These are phyloP conservation scores for Sceliomorpha sp. DNA, from an alignment of 2,888 invertebrate genomes.

Conservation along the genomic window DNA sequence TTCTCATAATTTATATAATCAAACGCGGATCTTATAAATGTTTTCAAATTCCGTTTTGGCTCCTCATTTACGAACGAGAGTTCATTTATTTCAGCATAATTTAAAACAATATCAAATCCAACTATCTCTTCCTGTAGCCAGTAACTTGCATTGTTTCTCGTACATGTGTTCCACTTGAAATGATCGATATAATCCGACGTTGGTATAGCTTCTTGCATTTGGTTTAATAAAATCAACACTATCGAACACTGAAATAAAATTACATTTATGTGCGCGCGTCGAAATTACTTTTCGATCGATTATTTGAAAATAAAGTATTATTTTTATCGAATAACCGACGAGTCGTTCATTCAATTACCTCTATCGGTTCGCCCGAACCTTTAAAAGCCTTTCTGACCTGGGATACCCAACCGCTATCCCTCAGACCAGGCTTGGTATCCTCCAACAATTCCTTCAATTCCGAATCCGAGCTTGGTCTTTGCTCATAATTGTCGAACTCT, in stretches of 20 bases:
- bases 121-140: constrained; percentile 73
- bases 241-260: constrained; percentile 63
- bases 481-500: constrained; percentile 26
- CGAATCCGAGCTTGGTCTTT: constrained; percentile 51
- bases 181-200: constrained; percentile 72
- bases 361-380: constrained; percentile 63
- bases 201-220: constrained; percentile 76
- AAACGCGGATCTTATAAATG: constrained; percentile 68
- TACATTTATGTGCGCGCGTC: background rate
- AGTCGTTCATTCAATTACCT: no score
- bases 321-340: no score
- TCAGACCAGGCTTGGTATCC: constrained; percentile 67
- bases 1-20: constrained; percentile 69
- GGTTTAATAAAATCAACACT: constrained; percentile 68
- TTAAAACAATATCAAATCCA: constrained; percentile 69
- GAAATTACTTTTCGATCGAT: background rate
- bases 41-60: constrained; percentile 65
- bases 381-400: constrained; percentile 69
- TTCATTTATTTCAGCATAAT: constrained; percentile 68
- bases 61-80: constrained; percentile 54
- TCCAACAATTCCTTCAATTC: constrained; percentile 66
- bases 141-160: constrained; percentile 59
- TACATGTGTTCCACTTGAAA: constrained; percentile 67
- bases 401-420: constrained; percentile 72
- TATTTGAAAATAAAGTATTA: no score